These are phyloP conservation scores for Pomacea canaliculata DNA, from an alignment of 2,888 invertebrate genomes.

Conservation along the genomic window DNA sequence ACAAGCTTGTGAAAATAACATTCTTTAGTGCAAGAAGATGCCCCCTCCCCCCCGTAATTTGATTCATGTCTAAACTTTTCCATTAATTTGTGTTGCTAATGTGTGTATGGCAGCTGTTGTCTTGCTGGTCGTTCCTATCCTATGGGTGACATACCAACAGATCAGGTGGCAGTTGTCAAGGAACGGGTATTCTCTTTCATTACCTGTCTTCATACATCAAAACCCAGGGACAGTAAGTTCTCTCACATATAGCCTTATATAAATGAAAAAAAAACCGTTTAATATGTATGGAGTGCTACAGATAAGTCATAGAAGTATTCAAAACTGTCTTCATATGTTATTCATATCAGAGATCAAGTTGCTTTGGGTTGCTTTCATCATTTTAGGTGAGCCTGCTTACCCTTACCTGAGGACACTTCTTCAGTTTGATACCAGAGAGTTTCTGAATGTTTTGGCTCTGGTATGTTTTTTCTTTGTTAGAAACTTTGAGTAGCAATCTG, in stretches of 20 bases:
- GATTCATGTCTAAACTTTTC: not conserved
- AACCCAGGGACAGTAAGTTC: conserved; percentile 38
- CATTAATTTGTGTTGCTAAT: not conserved
- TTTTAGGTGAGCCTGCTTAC: conserved; percentile 60
- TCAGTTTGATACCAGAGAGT: conserved; percentile 86
- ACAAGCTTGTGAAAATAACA: not conserved
- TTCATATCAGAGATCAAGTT: too few relatives aligned
- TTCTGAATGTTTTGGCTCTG: conserved; percentile 85
- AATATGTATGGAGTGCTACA: too few relatives aligned
- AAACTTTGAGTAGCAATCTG: not conserved
- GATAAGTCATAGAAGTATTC: too few relatives aligned
- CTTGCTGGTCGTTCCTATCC: conserved; percentile 89
- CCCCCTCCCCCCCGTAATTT: not conserved
- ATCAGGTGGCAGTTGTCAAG: conserved; percentile 78
- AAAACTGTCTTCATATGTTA: too few relatives aligned
- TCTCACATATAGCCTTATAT: not conserved
- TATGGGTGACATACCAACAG: conserved; percentile 78
- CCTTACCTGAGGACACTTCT: conserved; percentile 76
- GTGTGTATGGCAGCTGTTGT: conserved; percentile 75
- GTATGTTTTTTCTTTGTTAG: conserved; percentile 42
- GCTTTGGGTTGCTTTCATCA: not conserved
- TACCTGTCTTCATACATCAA: conserved; percentile 61
- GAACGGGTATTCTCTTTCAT: conserved; percentile 73
- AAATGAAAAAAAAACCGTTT: too few relatives aligned
- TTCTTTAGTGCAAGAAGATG: not conserved